These are phyloP conservation scores for Acridotheres tristis DNA, from an alignment of 2,797 vertebrate species.

Conservation along the genomic window DNA sequence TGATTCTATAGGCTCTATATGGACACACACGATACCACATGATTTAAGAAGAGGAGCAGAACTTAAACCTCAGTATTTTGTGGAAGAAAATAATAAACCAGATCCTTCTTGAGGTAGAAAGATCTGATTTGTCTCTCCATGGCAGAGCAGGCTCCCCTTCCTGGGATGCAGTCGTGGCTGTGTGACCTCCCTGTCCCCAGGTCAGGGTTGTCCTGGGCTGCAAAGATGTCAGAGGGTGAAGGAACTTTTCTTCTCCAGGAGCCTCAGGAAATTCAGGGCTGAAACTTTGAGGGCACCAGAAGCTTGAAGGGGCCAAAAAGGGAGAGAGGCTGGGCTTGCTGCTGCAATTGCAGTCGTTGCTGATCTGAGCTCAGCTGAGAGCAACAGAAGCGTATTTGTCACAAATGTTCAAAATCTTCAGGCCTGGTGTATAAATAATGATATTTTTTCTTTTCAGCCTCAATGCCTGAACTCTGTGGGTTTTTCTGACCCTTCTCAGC, in stretches of 20 bases:
- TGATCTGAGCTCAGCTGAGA: neutral
- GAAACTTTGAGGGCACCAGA: neutral
- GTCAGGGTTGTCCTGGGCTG: neutral
- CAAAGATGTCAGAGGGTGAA: neutral
- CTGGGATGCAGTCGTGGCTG: neutral
- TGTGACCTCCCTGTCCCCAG: neutral
- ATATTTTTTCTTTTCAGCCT: neutral
- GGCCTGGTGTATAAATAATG: neutral
- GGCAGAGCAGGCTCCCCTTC: neutral
- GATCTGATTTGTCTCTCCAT: neutral
- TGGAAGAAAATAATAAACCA: neutral
- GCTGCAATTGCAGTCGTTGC: neutral
- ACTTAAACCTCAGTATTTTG: neutral
- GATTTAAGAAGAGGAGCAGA: neutral
- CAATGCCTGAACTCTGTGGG: neutral
- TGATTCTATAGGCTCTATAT: fast-evolving
- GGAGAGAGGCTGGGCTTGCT: neutral
- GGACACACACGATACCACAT: too few species aligned
- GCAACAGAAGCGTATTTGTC: neutral
- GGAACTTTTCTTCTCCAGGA: neutral
- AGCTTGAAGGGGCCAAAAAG: neutral
- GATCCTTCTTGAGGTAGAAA: neutral
- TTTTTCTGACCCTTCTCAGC: neutral
- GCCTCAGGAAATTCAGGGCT: neutral
- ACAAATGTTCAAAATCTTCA: neutral